Evolutionary conservation across 2,888 invertebrate genomes (phyloP).

Genomic region (Hirtodrosophila cameraria): DNA sequence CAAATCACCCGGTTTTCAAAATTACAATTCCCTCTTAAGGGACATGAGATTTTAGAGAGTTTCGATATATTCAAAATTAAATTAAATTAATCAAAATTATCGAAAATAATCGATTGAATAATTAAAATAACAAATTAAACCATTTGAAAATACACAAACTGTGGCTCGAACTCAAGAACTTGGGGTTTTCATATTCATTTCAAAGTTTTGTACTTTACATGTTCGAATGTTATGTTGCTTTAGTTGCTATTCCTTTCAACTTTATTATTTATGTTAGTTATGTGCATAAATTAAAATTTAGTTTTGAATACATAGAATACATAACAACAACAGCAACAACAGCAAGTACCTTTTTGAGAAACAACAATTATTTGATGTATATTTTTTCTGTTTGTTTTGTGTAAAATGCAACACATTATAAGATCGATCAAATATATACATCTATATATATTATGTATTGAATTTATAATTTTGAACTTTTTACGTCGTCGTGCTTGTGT

Average conservation of each 20-base stretch:
- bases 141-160: too few relatives aligned
- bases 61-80: too few relatives aligned
- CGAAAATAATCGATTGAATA: too few relatives aligned
- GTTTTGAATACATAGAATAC: not conserved
- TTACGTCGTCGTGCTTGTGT: conserved; percentile 77
- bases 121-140: too few relatives aligned
- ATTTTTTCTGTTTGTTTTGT: conserved; percentile 45
- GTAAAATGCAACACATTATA: conserved; percentile 69
- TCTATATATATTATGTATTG: conserved; percentile 63
- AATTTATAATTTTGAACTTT: conserved; percentile 65
- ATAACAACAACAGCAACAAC: not conserved
- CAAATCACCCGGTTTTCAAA: too few relatives aligned
- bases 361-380: conserved; percentile 32
- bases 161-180: too few relatives aligned
- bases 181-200: too few relatives aligned
- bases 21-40: too few relatives aligned
- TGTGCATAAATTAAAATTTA: not conserved
- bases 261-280: not conserved
- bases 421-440: conserved; percentile 64
- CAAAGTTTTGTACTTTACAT: too few relatives aligned
- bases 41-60: too few relatives aligned
- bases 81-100: too few relatives aligned
- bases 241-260: not conserved
- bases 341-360: conserved; percentile 19
- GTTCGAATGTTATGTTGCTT: not conserved